phyloP scores from a whole-genome alignment of 2,113 vertebrate genomes.

The Eonycteris spelaea region DNA sequence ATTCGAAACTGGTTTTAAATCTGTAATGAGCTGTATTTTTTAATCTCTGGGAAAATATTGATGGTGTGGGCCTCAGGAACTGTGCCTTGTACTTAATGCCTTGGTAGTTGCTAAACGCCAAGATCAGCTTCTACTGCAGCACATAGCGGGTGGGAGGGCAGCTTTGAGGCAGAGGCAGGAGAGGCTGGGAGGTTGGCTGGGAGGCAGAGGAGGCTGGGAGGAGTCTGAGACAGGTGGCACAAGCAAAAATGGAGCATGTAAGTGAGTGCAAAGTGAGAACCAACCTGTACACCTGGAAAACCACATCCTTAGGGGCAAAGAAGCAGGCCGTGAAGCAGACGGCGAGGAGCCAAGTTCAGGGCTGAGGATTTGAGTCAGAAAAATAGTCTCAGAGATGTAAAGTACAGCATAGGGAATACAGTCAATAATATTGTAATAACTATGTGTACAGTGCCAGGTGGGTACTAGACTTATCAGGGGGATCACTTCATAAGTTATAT shows the following conservation, averaged over 20 bases:
- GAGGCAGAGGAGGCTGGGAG: not conserved
- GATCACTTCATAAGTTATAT: too few relatives aligned
- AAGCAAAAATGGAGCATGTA: not conserved
- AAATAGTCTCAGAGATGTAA: not conserved
- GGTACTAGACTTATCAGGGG: not conserved
- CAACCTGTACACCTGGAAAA: not conserved
- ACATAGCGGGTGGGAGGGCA: fast-evolving
- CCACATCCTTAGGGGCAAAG: not conserved
- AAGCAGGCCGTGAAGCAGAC: not conserved
- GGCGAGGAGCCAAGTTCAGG: not conserved
- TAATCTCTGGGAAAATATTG: not conserved
- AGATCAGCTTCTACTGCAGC: not conserved
- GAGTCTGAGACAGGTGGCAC: not conserved
- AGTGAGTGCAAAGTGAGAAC: not conserved
- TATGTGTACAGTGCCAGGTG: not conserved
- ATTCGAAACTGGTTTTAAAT: not conserved
- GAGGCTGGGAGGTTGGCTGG: not conserved
- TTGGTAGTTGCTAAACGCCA: not conserved
- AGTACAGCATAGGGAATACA: not conserved
- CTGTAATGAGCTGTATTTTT: not conserved
- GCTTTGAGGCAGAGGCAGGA: not conserved
- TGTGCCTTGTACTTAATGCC: not conserved
- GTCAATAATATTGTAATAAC: not conserved
- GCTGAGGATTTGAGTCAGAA: not conserved
- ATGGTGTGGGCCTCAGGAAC: not conserved